Base-by-base conservation (phyloP, 2,888 invertebrate species). In the Ametastegia equiseti region DNA sequence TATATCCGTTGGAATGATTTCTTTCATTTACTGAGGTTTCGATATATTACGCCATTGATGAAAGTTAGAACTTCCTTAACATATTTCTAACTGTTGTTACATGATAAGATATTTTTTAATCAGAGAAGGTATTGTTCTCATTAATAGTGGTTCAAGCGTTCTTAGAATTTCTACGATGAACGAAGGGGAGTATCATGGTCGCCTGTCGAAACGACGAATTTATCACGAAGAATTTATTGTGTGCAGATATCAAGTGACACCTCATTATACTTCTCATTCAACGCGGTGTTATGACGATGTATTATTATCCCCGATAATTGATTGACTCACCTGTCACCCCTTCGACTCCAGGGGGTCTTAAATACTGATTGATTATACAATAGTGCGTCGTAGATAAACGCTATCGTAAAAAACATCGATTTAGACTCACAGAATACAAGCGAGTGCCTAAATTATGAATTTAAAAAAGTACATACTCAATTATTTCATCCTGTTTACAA, bases 341-440 rank as follows among this genome's bases (percentile, higher is more conserved):
- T 5, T 15, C 19, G 50, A 54, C 36, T 50, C 54, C 33, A 11
- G 54, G 36, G 42, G 71, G 71, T 71, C 71, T 45, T 45, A 36
- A 54, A 50, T 75, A 75, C 75, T 54, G 75, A 75, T 75, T 75
- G 75, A 75, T 75, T 50, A 36, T 54, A 19, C 33, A 75, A 75
- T 50, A 75, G 54, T 75, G 75, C 75, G 19, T 36, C 36, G 33
- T 54, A 54, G 19, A 30, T 13, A 19, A 36, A 54, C 23, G 36
- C 19, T n/a, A 54, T 33, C 19, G 23, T 54, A 11, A 36, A 36
- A 54, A 54, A 75, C 3, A 33, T 36, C 5, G 9, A 2, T n/a
- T 65, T 1, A 36, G 9, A 63, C 54, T 54, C 23, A 23, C 11
- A 23, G 54, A 54, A 54, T 54, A 50, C 50, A 47, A n/a, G n/a